phyloP scores from a whole-genome alignment of 2,797 vertebrate species.

The Pseudochirops corinnae region DNA sequence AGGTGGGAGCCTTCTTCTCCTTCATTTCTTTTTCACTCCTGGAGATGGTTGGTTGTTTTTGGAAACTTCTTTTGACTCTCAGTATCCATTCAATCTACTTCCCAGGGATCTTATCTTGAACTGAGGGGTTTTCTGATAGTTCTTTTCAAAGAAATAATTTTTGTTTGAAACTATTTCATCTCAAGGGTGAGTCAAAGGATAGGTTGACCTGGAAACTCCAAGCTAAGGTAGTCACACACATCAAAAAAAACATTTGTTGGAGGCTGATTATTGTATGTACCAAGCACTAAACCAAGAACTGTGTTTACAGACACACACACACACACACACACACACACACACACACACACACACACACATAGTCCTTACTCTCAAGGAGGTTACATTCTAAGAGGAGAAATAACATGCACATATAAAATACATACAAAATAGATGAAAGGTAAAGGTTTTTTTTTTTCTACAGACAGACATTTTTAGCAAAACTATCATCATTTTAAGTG shows the following conservation, averaged over 20 bases:
- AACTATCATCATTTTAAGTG: neutral
- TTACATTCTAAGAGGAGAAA: neutral
- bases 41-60: conserved; percentile 45
- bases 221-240: neutral
- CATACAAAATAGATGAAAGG: neutral
- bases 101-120: conserved; percentile 47
- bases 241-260: neutral
- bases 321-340: too few species aligned
- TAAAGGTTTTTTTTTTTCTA: neutral
- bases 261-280: neutral
- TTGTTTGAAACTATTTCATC: conserved; percentile 50
- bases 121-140: conserved; percentile 38
- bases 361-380: neutral
- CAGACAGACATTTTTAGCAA: neutral
- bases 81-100: conserved; percentile 21
- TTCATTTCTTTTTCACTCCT: neutral
- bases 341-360: neutral
- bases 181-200: conserved; percentile 9
- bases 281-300: neutral
- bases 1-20: neutral
- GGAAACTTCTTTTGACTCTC: neutral
- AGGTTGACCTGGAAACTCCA: neutral
- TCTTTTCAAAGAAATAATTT: conserved; percentile 47
- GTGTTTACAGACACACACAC: neutral
- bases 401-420: neutral